phyloP scores from a whole-genome alignment of 2,888 invertebrate genomes.

The Eugnorisma glareosa region DNA sequence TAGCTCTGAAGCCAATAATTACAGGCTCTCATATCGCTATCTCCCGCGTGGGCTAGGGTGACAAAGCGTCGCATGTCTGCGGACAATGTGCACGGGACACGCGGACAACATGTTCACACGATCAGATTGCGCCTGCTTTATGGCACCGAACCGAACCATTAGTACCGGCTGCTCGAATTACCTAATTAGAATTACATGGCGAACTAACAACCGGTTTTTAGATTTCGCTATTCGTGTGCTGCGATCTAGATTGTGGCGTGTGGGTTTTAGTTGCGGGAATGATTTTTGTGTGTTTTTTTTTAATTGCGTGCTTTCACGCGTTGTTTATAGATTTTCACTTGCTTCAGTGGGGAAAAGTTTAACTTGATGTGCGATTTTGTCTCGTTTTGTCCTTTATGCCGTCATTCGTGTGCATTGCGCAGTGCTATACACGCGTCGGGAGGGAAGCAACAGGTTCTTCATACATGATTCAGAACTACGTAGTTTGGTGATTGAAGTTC shows the following conservation, averaged over 20 bases:
- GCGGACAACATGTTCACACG: constrained; percentile 88
- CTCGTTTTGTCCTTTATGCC: constrained; percentile 21
- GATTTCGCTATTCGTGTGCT: constrained; percentile 73
- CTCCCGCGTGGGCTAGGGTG: constrained; percentile 84
- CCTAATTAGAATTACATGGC: constrained; percentile 89
- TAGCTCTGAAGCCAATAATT: constrained; percentile 67
- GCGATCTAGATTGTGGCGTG: constrained; percentile 72
- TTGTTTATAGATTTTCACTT: constrained; percentile 44
- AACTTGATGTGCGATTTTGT: constrained; percentile 24
- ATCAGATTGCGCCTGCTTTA: constrained; percentile 88
- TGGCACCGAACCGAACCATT: constrained; percentile 85
- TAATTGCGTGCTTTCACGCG: constrained; percentile 50
- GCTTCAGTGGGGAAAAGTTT: constrained; percentile 38
- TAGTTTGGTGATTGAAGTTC: constrained; percentile 23
- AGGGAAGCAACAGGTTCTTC: constrained; percentile 58
- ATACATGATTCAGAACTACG: constrained; percentile 40
- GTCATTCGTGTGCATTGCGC: constrained; percentile 21
- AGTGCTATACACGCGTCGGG: constrained; percentile 16
- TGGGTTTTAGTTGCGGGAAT: constrained; percentile 57
- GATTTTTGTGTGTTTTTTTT: constrained; percentile 61
- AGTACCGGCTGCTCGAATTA: constrained; percentile 85
- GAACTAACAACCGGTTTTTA: constrained; percentile 78
- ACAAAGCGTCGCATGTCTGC: constrained; percentile 88
- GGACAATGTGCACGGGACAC: constrained; percentile 83
- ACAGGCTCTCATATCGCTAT: constrained; percentile 66